A percentile compares a stretch with the other conserved stretches of the same genome.
Conservation (phyloP, 2,797 vertebrate genomes). For the Vireo griseus region DNA sequence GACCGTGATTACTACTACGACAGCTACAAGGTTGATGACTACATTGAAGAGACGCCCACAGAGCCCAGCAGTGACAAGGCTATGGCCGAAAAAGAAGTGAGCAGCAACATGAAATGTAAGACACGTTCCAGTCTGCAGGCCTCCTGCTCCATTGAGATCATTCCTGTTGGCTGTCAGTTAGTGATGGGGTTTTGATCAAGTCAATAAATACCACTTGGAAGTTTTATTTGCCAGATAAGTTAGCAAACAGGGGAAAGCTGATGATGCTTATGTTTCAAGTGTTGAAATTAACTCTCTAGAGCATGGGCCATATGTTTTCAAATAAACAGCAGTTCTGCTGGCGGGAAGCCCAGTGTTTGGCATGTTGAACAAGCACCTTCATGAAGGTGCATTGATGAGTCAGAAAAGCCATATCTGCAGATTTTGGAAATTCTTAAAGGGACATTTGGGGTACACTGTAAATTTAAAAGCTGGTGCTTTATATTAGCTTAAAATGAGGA, state of each 20-base stretch:
- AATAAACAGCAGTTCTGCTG: neutral
- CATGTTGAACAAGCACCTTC: neutral
- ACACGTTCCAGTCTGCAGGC: neutral
- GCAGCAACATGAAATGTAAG: constrained; percentile 91
- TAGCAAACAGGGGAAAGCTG: constrained; percentile 28
- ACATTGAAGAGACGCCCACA: constrained; percentile 75
- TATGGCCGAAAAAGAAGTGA: constrained; percentile 78
- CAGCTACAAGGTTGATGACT: constrained; percentile 76
- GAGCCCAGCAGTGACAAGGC: constrained; percentile 67
- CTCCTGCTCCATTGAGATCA: neutral
- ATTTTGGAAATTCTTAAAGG: neutral
- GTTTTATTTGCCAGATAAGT: constrained; percentile 46
- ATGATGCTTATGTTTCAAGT: neutral
- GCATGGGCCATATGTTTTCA: neutral
- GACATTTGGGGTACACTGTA: accelerated
- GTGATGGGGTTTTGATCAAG: neutral
- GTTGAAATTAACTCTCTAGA: neutral
- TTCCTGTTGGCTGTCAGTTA: neutral
- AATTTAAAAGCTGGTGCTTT: neutral
- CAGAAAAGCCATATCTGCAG: neutral
- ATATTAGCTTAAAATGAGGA: neutral
- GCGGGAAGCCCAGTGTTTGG: neutral
- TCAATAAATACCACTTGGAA: neutral
- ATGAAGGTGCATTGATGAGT: neutral
- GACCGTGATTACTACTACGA: constrained; percentile 76